Evolutionary conservation across 23 tunicate species (phyloP).

Genomic region (Styela clava): DNA sequence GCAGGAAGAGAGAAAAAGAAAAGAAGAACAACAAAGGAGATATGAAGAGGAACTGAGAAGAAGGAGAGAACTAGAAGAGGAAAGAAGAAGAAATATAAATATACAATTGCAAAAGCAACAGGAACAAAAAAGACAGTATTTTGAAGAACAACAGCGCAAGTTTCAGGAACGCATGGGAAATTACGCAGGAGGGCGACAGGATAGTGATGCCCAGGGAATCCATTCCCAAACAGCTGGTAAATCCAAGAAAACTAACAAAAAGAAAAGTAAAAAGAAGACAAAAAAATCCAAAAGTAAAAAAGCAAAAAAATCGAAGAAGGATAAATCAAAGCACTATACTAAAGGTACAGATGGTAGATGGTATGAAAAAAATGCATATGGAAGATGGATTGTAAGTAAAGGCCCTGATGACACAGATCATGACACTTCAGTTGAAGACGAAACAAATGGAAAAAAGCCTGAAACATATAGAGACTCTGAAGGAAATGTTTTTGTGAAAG

Average conservation of each 20-base stretch:
- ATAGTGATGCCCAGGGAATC: too few species aligned
- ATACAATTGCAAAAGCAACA: neutral
- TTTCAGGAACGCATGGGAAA: neutral
- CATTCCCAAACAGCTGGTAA: too few species aligned
- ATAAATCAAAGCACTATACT: slow-evolving; percentile 35
- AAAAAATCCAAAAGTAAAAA: slow-evolving; percentile 5
- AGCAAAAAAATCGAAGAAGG: neutral
- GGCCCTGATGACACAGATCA: slow-evolving; percentile 25
- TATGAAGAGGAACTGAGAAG: slow-evolving; percentile 1
- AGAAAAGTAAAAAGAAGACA: slow-evolving; percentile 6
- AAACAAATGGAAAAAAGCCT: neutral
- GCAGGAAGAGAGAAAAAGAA: slow-evolving; percentile 19
- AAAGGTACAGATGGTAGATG: slow-evolving; percentile 87
- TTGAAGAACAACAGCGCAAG: neutral
- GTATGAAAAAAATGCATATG: slow-evolving; percentile 61
- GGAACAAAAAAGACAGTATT: neutral
- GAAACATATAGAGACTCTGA: slow-evolving; percentile 37
- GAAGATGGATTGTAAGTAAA: slow-evolving; percentile 48
- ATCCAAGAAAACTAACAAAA: neutral
- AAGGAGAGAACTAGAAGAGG: neutral
- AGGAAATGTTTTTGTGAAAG: slow-evolving; percentile 67
- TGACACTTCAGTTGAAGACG: neutral
- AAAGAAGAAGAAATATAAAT: neutral
- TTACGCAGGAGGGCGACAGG: neutral
- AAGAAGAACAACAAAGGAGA: neutral